phyloP scores from a whole-genome alignment of 2,113 vertebrate species.

The Edolisoma coerulescens region DNA sequence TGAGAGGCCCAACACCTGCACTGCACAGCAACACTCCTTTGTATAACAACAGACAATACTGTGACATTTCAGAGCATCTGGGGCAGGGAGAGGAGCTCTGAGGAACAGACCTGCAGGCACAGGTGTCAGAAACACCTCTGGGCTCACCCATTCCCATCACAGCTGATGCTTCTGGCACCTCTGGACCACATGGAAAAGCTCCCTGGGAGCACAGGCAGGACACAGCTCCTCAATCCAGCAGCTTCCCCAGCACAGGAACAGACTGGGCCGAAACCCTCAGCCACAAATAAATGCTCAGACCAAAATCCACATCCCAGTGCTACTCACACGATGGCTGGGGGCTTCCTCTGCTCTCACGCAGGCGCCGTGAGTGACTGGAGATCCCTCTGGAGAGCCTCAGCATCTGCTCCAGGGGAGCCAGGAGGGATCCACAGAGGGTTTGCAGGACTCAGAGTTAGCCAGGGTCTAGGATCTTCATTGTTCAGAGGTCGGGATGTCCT shows the following conservation, averaged over 20 bases:
- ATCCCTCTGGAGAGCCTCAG: neutral
- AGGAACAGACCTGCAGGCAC: neutral
- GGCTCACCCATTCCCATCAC: neutral
- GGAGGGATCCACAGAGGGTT: neutral
- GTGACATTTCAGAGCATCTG: neutral
- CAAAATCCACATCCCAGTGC: neutral
- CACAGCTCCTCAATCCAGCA: neutral
- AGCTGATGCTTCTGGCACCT: accelerated
- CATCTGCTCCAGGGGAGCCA: neutral
- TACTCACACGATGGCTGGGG: neutral
- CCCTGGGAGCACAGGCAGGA: accelerated
- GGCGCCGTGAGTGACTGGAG: neutral
- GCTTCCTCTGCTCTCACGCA: neutral
- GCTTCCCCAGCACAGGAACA: accelerated
- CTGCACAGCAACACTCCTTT: neutral
- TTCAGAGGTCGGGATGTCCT: neutral
- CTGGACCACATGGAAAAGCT: accelerated
- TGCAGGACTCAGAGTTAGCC: neutral
- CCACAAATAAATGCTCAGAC: accelerated
- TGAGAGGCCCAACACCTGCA: neutral
- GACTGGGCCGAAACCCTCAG: neutral
- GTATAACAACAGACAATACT: accelerated
- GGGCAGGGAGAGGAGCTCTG: neutral
- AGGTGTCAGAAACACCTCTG: neutral
- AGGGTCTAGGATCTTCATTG: conserved; percentile 55